phyloP scores from a whole-genome alignment of 2,888 invertebrate genomes.

The Megaustenia siamemsis region DNA sequence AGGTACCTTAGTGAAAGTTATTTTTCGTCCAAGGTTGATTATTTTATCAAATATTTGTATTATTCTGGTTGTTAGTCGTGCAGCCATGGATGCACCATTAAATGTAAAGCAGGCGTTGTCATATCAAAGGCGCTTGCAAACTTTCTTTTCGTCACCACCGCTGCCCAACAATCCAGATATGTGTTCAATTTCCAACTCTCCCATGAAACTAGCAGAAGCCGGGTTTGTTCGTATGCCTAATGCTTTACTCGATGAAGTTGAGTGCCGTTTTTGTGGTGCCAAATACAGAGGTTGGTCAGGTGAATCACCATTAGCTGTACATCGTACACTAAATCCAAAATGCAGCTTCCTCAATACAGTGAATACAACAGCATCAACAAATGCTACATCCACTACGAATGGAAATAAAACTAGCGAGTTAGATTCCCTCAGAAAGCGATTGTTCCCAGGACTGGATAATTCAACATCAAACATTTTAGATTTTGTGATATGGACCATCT shows the following conservation, averaged over 20 bases:
- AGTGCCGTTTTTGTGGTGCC: slow-evolving; percentile 48
- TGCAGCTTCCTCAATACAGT: slow-evolving; percentile 47
- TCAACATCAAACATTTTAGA: slow-evolving; percentile 18
- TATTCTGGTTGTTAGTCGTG: not conserved
- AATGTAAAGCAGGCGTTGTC: not conserved
- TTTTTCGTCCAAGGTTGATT: not conserved
- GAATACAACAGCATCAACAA: slow-evolving; percentile 25
- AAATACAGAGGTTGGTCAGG: slow-evolving; percentile 47
- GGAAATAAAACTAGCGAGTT: not conserved
- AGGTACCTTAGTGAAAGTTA: not conserved
- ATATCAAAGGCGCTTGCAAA: slow-evolving; percentile 38
- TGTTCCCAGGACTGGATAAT: not conserved
- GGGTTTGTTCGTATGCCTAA: slow-evolving; percentile 38
- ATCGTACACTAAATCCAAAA: slow-evolving; percentile 47
- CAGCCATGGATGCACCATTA: not conserved
- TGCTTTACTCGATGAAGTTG: slow-evolving; percentile 47
- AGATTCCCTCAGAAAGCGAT: not conserved
- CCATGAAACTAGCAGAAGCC: slow-evolving; percentile 53
- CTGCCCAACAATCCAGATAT: slow-evolving; percentile 30
- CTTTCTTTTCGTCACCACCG: slow-evolving; percentile 34
- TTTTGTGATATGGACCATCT: slow-evolving; percentile 32
- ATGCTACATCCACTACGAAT: not conserved
- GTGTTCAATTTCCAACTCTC: slow-evolving; percentile 49
- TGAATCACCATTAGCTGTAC: slow-evolving; percentile 53
- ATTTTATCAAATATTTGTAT: not conserved